A percentile compares a stretch with the other conserved stretches of the same genome.
Evolutionary conservation across 2,113 vertebrate genomes (phyloP).

Genomic region (Syrmaticus mikado): DNA sequence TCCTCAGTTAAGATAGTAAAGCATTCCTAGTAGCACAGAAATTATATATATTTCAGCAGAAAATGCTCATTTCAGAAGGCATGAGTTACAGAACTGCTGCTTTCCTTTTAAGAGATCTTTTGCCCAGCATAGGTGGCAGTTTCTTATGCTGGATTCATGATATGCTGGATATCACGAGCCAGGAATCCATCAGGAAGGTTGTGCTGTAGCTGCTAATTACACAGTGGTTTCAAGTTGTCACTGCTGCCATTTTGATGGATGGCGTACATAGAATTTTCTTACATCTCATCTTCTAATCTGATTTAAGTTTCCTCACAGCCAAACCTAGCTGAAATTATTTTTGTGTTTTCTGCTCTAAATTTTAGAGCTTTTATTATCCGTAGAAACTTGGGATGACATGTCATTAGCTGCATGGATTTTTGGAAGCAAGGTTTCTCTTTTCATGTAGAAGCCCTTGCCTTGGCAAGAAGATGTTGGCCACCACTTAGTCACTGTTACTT

Average conservation of each 20-base stretch:
- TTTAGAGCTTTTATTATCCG: not conserved
- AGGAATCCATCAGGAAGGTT: not conserved
- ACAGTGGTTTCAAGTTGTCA: not conserved
- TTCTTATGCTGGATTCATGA: constrained; percentile 1
- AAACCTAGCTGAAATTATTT: not conserved
- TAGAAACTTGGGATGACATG: not conserved
- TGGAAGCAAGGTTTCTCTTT: not conserved
- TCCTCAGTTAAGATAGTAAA: not conserved
- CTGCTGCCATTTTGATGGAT: not conserved
- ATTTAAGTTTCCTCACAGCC: not conserved
- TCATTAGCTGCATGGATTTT: not conserved
- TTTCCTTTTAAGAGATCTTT: not conserved
- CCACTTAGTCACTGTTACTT: not conserved
- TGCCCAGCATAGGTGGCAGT: not conserved
- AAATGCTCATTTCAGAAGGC: not conserved
- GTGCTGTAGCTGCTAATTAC: not conserved
- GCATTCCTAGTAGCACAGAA: not conserved
- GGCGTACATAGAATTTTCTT: not conserved
- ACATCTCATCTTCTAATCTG: not conserved
- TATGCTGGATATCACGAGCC: not conserved
- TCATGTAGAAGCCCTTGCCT: not conserved
- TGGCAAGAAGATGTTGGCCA: not conserved
- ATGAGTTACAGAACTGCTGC: not conserved
- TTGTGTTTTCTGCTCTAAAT: not conserved
- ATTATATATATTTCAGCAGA: not conserved